Base-by-base conservation (phyloP, 2,113 vertebrate genomes). In the Caracal caracal region DNA sequence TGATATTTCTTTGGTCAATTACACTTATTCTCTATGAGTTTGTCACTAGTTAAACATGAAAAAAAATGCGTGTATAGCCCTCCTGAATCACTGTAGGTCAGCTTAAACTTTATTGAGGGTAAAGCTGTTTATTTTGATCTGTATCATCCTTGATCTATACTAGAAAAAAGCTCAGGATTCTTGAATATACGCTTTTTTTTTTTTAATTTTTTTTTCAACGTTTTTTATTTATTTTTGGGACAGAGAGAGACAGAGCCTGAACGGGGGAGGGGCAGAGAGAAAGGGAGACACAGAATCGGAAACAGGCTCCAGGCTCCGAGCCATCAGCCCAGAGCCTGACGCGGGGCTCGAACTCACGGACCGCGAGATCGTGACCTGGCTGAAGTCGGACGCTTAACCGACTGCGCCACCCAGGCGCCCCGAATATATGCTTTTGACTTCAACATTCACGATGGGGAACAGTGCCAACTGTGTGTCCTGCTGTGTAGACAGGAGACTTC, bases 41-140 rank as follows among this genome's bases (percentile, higher is more conserved):
- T 96, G 51, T 90, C 88, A 94, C 88, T 96, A 93, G 86, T 88
- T 97, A 97, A 95, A 82, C 76, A 40, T 71, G 86, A 63, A 73
- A 88, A 19, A 83, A 90, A 91, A 53, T 73, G 59, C 37, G 92
- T 73, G 33, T 75, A 22, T 86, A 86, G 76, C 66, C 53, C 51
- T 89, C 83, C 49, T 56, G 51, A 94, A 88, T 92, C 91, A 84
- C 70, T 73, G 80, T 71, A 85, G 80, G 51, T 96, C 53, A 51
- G 59, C 59, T 71, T 78, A 89, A 73, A 93, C 65, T 95, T 95
- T 81, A 75, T 70, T 20, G 53, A 68, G 37, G 12, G 26, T 83
- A 71, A 82, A 96, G 37, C n/a, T 96, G 51, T 92, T 96, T 63
- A 90, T 85, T 97, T 92, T 97, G 87, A 97, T 56, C 75, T 53